A percentile compares a stretch with the other conserved stretches of the same genome.
These are phyloP conservation scores for Coluber constrictor DNA, from an alignment of 2,797 vertebrate genomes.

Conservation along the genomic window DNA sequence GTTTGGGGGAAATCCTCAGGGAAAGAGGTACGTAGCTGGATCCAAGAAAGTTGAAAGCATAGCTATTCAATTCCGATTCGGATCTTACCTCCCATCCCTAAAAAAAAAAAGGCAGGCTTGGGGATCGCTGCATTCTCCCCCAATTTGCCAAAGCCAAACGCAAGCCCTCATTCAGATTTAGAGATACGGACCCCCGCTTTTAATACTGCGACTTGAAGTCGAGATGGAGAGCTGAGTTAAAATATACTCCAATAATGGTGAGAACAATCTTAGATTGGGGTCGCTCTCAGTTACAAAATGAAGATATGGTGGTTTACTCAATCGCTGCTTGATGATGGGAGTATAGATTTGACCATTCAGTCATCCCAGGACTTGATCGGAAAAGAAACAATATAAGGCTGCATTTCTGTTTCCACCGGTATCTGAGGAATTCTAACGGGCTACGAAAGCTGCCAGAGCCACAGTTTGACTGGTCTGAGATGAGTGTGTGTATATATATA, in stretches of 20 bases:
- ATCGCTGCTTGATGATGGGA: background rate
- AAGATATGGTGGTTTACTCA: background rate
- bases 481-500: background rate
- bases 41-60: background rate
- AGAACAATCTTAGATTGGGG: background rate
- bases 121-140: background rate
- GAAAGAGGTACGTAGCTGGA: background rate
- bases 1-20: background rate
- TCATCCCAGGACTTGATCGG: background rate
- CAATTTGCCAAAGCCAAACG: too few relatives aligned
- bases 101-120: background rate
- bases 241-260: background rate
- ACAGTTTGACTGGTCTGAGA: background rate
- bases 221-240: background rate
- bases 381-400: background rate
- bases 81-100: too few relatives aligned
- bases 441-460: background rate
- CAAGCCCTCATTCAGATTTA: background rate
- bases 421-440: background rate
- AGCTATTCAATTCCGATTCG: background rate
- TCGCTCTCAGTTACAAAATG: background rate
- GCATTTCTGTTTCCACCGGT: background rate
- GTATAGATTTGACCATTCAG: background rate
- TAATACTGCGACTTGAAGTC: too few relatives aligned
- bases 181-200: background rate